phyloP scores from a whole-genome alignment of 1,140 invertebrate genomes.

The Myzus persicae region DNA sequence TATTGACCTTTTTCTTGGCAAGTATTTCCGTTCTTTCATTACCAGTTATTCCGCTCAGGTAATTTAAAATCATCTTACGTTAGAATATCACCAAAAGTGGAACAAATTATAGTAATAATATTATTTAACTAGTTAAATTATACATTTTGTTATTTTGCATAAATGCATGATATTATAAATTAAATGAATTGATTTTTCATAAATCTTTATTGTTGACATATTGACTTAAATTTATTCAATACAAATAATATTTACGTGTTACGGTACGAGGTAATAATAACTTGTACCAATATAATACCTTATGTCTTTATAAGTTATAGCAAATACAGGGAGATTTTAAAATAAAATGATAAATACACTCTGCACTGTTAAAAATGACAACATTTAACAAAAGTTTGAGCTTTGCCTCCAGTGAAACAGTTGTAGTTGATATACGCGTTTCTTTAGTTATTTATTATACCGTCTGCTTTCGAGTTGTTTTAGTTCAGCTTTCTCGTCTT shows the following conservation, averaged over 20 bases:
- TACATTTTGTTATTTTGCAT: too few species aligned
- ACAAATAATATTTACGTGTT: not conserved
- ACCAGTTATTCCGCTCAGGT: too few species aligned
- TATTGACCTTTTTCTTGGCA: too few species aligned
- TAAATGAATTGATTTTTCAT: too few species aligned
- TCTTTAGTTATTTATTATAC: conserved; percentile 4
- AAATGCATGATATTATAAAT: too few species aligned
- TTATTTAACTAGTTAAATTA: too few species aligned
- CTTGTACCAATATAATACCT: too few species aligned
- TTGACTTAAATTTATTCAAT: not conserved
- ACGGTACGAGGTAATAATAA: not conserved
- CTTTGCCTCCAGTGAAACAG: not conserved
- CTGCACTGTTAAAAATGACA: not conserved
- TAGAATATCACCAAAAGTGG: not conserved
- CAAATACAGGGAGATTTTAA: not conserved
- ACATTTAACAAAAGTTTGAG: not conserved
- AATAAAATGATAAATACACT: not conserved
- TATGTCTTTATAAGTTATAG: not conserved
- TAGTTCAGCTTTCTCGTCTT: not conserved
- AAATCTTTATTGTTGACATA: not conserved
- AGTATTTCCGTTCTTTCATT: too few species aligned
- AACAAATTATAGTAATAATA: not conserved
- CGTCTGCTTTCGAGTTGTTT: conserved; percentile 9
- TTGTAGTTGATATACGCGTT: conserved; percentile 29
- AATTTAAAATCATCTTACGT: not conserved